Evolutionary conservation across 2,797 vertebrate genomes (phyloP), one percentile per base, ranked within the genome.

Genomic region (Intellagama lesueurii): DNA sequence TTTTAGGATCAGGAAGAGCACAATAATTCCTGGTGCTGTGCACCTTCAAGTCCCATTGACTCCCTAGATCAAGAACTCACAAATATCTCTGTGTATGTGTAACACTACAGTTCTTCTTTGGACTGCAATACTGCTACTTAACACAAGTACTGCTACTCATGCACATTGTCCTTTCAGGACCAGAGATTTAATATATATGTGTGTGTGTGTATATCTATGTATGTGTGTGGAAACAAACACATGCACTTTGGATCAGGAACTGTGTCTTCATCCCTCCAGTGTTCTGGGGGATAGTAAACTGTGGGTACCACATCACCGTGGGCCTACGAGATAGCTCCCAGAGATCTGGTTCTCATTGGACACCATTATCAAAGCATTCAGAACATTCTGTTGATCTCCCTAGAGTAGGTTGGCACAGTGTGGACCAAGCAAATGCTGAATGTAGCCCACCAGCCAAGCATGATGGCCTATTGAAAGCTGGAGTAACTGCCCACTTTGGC

Each of bases 1-100:
- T 87, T 86, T 92, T 88, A 0, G 0, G 28, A 82, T 88, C 88
- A 92, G 70, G 81, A 84, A 91, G 87, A 94, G 83, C 60, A 47
- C 93, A 47, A 82, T 88, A 75, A 87, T 84, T 44, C 85, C 40
- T 85, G 91, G 88, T 91, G 81, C 35, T 81, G 87, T 91, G 47
- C 85, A 78, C 92, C 85, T 85, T 76, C 88, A 92, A 28, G 64
- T 90, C 89, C 90, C 86, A 90, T 32, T 93, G 89, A 82, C 35
- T 83, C 77, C 69, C 52, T 81, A 52, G 83, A 75, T 89, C 64
- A 82, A 40, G 73, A 83, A 70, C 64, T 80, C 14, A 0, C 72
- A 93, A 81, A 87, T 35, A 88, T 82, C 92, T 86, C 73, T 0
- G 0, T 64, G 56, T 68, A 17, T 56, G 52, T 81, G 79, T 87